phyloP scores from a whole-genome alignment of 1,140 invertebrate genomes.

The Muscidifurax raptorellus region DNA sequence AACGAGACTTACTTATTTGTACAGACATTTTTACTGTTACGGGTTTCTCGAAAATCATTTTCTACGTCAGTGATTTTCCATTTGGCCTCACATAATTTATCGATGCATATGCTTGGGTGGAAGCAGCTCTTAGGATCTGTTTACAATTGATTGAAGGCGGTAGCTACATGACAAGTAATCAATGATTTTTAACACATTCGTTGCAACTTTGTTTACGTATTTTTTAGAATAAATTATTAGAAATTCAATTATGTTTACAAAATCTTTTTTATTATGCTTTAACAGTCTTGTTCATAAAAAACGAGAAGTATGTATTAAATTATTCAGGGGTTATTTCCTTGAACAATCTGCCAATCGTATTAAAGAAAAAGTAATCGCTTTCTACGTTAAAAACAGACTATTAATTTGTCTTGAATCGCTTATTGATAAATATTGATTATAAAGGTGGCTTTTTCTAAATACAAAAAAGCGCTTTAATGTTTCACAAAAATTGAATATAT shows the following conservation, averaged over 20 bases:
- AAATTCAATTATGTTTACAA: neutral
- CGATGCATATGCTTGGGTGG: too few relatives aligned
- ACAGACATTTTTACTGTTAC: neutral
- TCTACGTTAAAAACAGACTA: neutral
- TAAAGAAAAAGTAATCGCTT: too few relatives aligned
- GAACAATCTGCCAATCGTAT: neutral
- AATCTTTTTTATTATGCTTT: neutral
- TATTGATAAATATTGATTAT: neutral
- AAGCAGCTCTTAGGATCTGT: too few relatives aligned
- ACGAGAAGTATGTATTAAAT: neutral
- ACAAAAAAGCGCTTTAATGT: slow-evolving; percentile 3
- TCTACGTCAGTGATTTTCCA: neutral
- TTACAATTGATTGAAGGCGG: too few relatives aligned
- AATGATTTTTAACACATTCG: too few relatives aligned
- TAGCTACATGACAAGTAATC: neutral
- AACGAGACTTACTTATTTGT: neutral
- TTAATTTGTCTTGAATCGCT: neutral
- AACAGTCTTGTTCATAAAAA: neutral
- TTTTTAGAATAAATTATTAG: neutral
- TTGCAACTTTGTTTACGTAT: too few relatives aligned
- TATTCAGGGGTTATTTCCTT: neutral
- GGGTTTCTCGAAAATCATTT: neutral
- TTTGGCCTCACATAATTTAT: neutral
- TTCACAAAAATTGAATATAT: slow-evolving; percentile 43
- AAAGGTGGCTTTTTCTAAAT: neutral